Percentiles rank a stretch among this genome's conserved stretches.
phyloP scores from a whole-genome alignment of 2,113 vertebrate species.

The human region DNA sequence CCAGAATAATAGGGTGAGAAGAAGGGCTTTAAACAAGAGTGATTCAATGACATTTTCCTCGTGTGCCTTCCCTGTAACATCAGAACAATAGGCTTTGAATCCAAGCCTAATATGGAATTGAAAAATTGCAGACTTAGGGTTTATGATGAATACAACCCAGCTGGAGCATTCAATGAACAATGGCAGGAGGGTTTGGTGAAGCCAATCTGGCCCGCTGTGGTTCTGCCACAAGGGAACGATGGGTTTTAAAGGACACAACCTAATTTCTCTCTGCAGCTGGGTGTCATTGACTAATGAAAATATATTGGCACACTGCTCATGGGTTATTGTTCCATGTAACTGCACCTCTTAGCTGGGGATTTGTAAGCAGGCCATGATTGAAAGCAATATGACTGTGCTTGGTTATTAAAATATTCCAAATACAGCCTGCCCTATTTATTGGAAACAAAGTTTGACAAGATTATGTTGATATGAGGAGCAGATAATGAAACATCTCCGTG shows the following conservation, averaged over 20 bases:
- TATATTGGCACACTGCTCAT: slow-evolving; percentile 75
- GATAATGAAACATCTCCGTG: slow-evolving; percentile 81
- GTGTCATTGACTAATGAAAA: slow-evolving; percentile 85
- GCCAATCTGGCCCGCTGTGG: slow-evolving; percentile 39
- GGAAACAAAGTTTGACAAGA: slow-evolving; percentile 85
- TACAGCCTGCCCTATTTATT: slow-evolving; percentile 82
- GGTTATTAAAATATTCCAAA: slow-evolving; percentile 85
- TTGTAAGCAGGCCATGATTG: slow-evolving; percentile 82
- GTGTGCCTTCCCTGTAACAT: slow-evolving; percentile 43
- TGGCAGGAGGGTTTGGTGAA: slow-evolving; percentile 56
- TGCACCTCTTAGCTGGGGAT: slow-evolving; percentile 78
- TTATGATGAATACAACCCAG: slow-evolving; percentile 69
- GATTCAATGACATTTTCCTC: slow-evolving; percentile 29
- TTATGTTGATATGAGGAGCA: slow-evolving; percentile 80
- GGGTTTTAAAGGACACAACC: slow-evolving; percentile 74
- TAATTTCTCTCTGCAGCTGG: slow-evolving; percentile 76
- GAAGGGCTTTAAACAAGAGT: slow-evolving; percentile 43
- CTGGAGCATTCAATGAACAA: slow-evolving; percentile 54
- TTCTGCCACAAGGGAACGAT: slow-evolving; percentile 55
- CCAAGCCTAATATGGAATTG: slow-evolving; percentile 59
- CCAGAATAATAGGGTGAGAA: slow-evolving; percentile 39
- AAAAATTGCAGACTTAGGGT: slow-evolving; percentile 71
- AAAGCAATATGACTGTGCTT: slow-evolving; percentile 80
- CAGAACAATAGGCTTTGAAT: slow-evolving; percentile 63
- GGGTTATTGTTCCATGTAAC: slow-evolving; percentile 81